Evolutionary conservation across 2,888 invertebrate genomes (phyloP).

Genomic region (Cordylochernes scorpioides): DNA sequence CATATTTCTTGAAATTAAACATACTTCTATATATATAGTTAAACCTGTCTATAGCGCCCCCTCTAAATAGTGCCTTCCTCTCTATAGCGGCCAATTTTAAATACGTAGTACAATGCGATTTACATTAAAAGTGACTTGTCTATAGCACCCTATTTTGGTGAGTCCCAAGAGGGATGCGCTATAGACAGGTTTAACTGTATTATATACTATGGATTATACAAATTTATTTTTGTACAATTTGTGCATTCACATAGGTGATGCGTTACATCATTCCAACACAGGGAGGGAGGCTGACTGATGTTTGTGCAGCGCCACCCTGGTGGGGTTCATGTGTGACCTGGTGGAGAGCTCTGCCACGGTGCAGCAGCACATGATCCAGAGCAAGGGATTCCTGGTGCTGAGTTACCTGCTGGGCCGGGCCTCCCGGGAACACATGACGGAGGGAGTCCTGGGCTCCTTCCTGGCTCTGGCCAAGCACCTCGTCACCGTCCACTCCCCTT

Average conservation of each 20-base stretch:
- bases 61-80: no score
- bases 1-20: no score
- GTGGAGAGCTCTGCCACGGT: constrained; percentile 89
- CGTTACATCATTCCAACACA: not conserved
- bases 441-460: constrained; percentile 74
- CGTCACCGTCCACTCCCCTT: constrained; percentile 70
- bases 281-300: not conserved
- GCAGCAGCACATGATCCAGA: constrained; percentile 97
- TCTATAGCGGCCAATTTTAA: no score
- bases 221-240: not conserved
- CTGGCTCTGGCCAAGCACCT: constrained; percentile 69
- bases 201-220: not conserved
- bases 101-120: no score
- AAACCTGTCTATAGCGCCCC: no score
- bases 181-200: not conserved
- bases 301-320: constrained; percentile 53
- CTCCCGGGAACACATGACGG: constrained; percentile 59
- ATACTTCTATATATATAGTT: no score
- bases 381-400: constrained; percentile 89
- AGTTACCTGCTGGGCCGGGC: constrained; percentile 49
- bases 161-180: no score
- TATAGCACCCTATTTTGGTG: no score
- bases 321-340: constrained; percentile 88
- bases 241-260: not conserved
- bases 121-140: no score